These are phyloP conservation scores for Muscicapa comitata DNA, from an alignment of 2,797 vertebrate species.

Conservation along the genomic window DNA sequence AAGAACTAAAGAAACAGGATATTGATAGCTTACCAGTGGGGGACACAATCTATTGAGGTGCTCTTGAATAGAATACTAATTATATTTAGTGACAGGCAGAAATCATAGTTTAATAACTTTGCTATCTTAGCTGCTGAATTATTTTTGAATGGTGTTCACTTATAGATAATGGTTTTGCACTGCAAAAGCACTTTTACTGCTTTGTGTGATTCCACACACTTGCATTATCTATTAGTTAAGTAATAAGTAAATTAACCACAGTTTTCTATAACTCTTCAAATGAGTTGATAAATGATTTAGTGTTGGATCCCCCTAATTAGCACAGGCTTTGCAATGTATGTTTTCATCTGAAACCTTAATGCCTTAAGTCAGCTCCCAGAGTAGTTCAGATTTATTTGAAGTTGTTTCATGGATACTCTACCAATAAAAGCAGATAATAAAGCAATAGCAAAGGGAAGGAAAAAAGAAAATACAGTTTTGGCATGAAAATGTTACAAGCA, in stretches of 20 bases:
- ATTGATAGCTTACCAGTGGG: not conserved
- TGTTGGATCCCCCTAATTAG: not conserved
- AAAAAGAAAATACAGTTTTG: slow-evolving; percentile 29
- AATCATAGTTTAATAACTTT: not conserved
- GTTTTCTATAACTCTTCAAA: slow-evolving; percentile 21
- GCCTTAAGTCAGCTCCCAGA: slow-evolving; percentile 25
- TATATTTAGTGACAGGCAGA: not conserved
- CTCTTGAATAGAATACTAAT: not conserved
- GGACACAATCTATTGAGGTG: not conserved
- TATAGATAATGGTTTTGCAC: not conserved
- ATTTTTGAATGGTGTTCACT: not conserved
- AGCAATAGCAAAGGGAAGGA: slow-evolving; percentile 33
- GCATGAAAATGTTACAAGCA: slow-evolving; percentile 37
- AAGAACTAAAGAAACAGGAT: not conserved
- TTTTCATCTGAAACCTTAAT: not conserved
- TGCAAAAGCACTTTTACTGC: not conserved
- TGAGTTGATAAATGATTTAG: not conserved
- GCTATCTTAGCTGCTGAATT: not conserved
- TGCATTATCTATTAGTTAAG: not conserved
- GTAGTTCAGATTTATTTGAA: slow-evolving; percentile 41
- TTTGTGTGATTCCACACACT: not conserved
- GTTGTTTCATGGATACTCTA: slow-evolving; percentile 30
- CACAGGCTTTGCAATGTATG: not conserved
- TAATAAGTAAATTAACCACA: not conserved
- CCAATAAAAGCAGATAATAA: slow-evolving; percentile 60